A percentile compares a stretch with the other conserved stretches of the same genome.
Conservation (phyloP, 2,888 invertebrate genomes). For the Lycaena phlaeas region DNA sequence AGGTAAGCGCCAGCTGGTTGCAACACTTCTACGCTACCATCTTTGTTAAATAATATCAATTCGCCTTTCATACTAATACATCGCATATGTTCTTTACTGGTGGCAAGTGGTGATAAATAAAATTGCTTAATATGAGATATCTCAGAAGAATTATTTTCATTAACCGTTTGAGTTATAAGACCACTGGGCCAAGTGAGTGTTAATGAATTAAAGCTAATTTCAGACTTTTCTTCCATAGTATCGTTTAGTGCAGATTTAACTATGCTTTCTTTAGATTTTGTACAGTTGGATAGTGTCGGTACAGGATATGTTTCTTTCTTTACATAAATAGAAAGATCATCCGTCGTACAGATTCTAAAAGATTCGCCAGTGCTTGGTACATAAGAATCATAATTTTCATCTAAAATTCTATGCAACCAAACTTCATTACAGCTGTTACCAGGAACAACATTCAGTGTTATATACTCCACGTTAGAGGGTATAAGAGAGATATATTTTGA, state of each 20-base stretch:
- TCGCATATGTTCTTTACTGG: constrained; percentile 45
- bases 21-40: constrained; percentile 41
- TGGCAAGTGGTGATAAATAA: constrained; percentile 24
- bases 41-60: constrained; percentile 46
- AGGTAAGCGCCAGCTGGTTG: constrained; percentile 45
- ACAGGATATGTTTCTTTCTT: constrained; percentile 39
- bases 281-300: constrained; percentile 18
- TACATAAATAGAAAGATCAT: constrained; percentile 45
- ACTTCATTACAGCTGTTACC: constrained; percentile 47
- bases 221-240: constrained; percentile 18
- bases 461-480: constrained; percentile 49
- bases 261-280: too few species aligned
- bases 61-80: constrained; percentile 56
- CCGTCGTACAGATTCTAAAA: constrained; percentile 46
- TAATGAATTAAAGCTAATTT: constrained; percentile 38
- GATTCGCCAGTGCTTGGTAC: constrained; percentile 40
- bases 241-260: too few species aligned
- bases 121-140: constrained; percentile 57
- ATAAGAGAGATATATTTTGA: constrained; percentile 45
- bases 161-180: constrained; percentile 48
- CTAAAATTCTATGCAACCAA: constrained; percentile 50
- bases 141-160: constrained; percentile 37
- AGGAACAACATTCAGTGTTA: constrained; percentile 40
- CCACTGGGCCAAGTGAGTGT: constrained; percentile 60
- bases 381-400: constrained; percentile 29